These are phyloP conservation scores for Drosophila buzzatii DNA, from an alignment of 2,888 invertebrate species.

Conservation along the genomic window DNA sequence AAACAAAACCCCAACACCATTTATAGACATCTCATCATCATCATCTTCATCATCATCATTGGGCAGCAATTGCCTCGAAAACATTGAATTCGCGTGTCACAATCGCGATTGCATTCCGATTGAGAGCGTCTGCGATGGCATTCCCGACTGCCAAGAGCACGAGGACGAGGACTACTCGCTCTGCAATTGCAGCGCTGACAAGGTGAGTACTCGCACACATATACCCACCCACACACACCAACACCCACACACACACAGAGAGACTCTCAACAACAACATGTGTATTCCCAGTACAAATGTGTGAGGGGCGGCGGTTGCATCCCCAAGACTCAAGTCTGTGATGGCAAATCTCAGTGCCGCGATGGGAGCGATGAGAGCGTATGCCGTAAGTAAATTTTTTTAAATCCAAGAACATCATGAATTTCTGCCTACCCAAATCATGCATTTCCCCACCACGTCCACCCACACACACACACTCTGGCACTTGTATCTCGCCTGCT, in stretches of 20 bases:
- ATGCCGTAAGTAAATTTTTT: constrained; percentile 85
- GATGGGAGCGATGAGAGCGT: constrained; percentile 86
- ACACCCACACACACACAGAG: constrained; percentile 19
- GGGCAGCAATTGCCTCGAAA: constrained; percentile 70
- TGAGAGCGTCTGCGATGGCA: constrained; percentile 93
- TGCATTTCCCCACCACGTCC: neutral
- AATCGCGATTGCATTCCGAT: constrained; percentile 89
- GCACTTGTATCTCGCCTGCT: neutral
- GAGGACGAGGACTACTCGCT: constrained; percentile 89
- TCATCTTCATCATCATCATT: constrained; percentile 40
- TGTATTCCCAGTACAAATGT: constrained; percentile 84
- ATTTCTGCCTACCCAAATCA: constrained; percentile 18
- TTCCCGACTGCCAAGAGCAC: constrained; percentile 90
- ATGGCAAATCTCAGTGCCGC: constrained; percentile 86
- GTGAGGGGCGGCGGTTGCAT: constrained; percentile 85
- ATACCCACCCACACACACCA: constrained; percentile 16
- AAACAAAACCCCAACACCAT: constrained; percentile 47
- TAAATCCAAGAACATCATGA: neutral
- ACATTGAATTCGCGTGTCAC: constrained; percentile 87
- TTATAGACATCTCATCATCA: constrained; percentile 55
- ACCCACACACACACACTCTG: neutral
- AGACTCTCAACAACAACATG: constrained; percentile 22
- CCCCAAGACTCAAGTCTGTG: constrained; percentile 85
- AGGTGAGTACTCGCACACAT: constrained; percentile 80
- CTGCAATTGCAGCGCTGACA: constrained; percentile 82